These are phyloP conservation scores for Cyclina sinensis DNA, from an alignment of 1,140 invertebrate species.

Conservation along the genomic window DNA sequence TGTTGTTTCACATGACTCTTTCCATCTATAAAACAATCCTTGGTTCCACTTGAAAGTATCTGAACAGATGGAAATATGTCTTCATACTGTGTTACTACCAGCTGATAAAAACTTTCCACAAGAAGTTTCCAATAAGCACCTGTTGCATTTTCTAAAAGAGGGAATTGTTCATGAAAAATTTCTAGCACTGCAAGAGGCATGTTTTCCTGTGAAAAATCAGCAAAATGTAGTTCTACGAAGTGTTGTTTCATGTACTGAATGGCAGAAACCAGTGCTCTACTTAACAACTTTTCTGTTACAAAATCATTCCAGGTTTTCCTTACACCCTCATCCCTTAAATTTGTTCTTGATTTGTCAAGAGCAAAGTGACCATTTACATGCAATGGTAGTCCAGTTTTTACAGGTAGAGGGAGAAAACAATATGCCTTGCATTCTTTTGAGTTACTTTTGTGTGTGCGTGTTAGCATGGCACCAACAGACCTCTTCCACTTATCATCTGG, in stretches of 20 bases:
- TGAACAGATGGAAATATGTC: not conserved
- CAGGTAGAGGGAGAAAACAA: constrained; percentile 82
- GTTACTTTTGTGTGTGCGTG: constrained; percentile 66
- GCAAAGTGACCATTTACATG: constrained; percentile 83
- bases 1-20: too few relatives aligned
- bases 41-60: not conserved
- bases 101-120: constrained; percentile 1
- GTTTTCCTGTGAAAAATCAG: not conserved
- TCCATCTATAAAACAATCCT: too few relatives aligned
- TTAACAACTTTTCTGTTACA: not conserved
- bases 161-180: not conserved
- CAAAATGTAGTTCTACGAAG: not conserved
- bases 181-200: not conserved
- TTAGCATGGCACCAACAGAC: constrained; percentile 58
- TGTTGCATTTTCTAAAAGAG: not conserved
- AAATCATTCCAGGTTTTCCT: constrained; percentile 52
- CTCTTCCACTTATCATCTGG: constrained; percentile 52
- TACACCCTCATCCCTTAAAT: constrained; percentile 71
- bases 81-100: not conserved
- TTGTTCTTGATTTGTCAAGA: constrained; percentile 77
- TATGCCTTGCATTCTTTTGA: constrained; percentile 73
- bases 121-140: constrained; percentile 57
- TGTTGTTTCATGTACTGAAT: not conserved
- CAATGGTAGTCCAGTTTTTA: constrained; percentile 76
- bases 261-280: not conserved